Conservation (phyloP, 2,888 invertebrate species). For the Chloroclystis v-ata region DNA sequence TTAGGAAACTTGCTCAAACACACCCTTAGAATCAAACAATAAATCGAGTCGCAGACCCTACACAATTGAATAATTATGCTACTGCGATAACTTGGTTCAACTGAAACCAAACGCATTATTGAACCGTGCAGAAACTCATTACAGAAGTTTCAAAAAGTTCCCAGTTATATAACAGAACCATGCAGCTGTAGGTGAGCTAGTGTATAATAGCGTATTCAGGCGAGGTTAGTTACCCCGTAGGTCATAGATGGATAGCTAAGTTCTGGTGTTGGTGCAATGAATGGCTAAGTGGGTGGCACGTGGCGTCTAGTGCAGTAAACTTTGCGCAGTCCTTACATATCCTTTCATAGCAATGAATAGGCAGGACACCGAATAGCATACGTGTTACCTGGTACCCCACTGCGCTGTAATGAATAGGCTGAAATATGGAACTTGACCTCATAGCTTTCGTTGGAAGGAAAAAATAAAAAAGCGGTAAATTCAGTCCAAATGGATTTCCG, state of each 20-base stretch:
- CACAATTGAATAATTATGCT: conserved; percentile 8
- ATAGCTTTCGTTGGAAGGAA: neutral
- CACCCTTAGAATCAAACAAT: neutral
- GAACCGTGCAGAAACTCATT: too few relatives aligned
- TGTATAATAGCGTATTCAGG: conserved; percentile 38
- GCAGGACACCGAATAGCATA: conserved; percentile 60
- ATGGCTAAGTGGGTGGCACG: conserved; percentile 60
- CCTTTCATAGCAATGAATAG: conserved; percentile 55
- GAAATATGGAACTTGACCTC: conserved; percentile 14
- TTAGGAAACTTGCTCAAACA: conserved; percentile 14
- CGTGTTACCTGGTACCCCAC: conserved; percentile 68
- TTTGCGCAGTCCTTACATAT: conserved; percentile 22
- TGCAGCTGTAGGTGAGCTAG: conserved; percentile 9
- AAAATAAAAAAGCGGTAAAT: neutral
- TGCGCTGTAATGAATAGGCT: conserved; percentile 27
- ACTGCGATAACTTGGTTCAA: too few relatives aligned
- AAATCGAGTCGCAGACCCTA: conserved; percentile 14
- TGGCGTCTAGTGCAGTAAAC: conserved; percentile 29
- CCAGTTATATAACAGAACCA: conserved; percentile 1
- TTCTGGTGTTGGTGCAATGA: conserved; percentile 47
- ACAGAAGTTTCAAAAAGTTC: too few relatives aligned
- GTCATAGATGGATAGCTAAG: conserved; percentile 24
- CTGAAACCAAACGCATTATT: too few relatives aligned
- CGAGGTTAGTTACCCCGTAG: conserved; percentile 63
- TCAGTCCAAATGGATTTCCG: too few relatives aligned